phyloP scores from a whole-genome alignment of 2,797 vertebrate genomes.

The Chelmon rostratus region DNA sequence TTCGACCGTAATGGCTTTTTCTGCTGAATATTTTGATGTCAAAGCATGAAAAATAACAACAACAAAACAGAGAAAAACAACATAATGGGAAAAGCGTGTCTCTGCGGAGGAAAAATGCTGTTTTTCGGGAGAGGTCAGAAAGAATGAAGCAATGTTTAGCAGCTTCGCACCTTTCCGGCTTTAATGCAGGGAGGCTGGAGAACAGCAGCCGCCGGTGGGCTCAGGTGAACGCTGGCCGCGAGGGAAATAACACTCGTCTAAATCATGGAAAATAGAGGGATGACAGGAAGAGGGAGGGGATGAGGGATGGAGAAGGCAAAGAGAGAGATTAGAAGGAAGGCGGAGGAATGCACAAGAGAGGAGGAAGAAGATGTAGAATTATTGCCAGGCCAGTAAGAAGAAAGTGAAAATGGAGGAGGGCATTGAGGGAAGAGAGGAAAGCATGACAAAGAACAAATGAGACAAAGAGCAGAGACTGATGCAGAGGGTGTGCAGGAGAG shows the following conservation, averaged over 20 bases:
- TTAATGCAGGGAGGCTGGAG: conserved; percentile 30
- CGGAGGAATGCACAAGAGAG: conserved; percentile 3
- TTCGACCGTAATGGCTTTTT: neutral
- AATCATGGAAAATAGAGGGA: conserved; percentile 42
- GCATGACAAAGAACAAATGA: neutral
- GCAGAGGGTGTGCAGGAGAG: neutral
- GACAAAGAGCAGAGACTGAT: conserved; percentile 28
- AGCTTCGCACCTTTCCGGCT: conserved; percentile 23
- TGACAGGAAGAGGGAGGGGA: conserved; percentile 15
- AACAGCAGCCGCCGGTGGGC: conserved; percentile 26
- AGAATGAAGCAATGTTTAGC: conserved; percentile 23
- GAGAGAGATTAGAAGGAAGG: conserved; percentile 18
- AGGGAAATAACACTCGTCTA: conserved; percentile 61
- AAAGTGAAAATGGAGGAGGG: neutral
- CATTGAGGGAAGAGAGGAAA: neutral
- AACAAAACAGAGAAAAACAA: conserved; percentile 10
- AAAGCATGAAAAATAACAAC: conserved; percentile 21
- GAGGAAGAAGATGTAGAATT: neutral
- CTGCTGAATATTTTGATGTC: neutral
- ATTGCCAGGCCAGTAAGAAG: conserved; percentile 1
- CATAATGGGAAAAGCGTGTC: conserved; percentile 7
- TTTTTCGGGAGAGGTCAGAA: conserved; percentile 20
- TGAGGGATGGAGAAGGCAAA: neutral
- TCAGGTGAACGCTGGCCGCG: conserved; percentile 47
- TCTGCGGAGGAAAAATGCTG: neutral